Base-by-base conservation (phyloP, 2,888 invertebrate species). In the Nowickia ferox region DNA sequence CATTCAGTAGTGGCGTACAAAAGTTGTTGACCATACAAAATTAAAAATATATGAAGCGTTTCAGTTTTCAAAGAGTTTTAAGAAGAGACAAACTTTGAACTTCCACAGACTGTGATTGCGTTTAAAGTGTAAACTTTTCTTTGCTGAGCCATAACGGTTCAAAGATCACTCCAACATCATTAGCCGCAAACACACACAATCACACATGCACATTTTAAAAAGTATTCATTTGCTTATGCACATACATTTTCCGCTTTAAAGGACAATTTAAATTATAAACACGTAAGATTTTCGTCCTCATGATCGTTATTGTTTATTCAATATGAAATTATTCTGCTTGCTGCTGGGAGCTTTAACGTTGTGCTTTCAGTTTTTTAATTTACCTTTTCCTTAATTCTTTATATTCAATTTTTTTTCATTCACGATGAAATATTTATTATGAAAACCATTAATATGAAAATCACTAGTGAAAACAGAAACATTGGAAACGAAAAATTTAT, bases 371-470 rank as follows among this genome's bases (percentile, higher is more conserved):
- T 40, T 75, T 48, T 51, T 22, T 9, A 22, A 15, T 68, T 51
- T 48, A 61, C 40, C 0, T 44, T 55, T 63, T 11, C 22, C 22
- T 46, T 46, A 55, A 44, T 69, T 66, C 15, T 42, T 15, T 61
- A 38, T 10, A 5, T 61, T 17, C 9, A 42, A 42, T 48, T 3
- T 15, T 9, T 17, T 11, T 46, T 10, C 59, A 15, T 51, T 11
- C 22, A 63, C 9, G 5, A 15, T 61, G 17, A 42, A 66, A 68
- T n/a, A 72, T 71, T 75, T 42, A 69, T 82, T 77, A 83, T 83
- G 77, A 51, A 83, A 77, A 83, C 71, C 65, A 44, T 48, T 10
- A 57, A 65, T 51, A 66, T 46, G 38, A 61, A 65, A 59, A 68
- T 2, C 46, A 59, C 51, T 74, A 40, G 44, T 55, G 19, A 53